Evolutionary conservation across 2,797 vertebrate species (phyloP).

Genomic region (Spatula versicolor): DNA sequence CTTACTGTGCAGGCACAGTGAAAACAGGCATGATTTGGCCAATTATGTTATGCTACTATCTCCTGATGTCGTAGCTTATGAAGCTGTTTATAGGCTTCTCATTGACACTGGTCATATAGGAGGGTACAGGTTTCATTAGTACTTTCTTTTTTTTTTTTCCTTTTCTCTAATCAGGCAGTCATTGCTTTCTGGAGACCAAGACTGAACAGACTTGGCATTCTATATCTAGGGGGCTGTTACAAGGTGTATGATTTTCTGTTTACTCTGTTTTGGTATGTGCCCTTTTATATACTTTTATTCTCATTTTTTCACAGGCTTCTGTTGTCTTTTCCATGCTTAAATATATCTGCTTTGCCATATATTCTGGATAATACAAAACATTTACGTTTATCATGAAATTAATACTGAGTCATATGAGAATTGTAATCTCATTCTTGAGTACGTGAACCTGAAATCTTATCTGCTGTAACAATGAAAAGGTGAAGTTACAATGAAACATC

Average conservation of each 20-base stretch:
- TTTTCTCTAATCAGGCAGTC: neutral
- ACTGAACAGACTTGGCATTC: neutral
- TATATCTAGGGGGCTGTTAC: neutral
- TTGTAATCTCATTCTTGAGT: neutral
- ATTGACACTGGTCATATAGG: neutral
- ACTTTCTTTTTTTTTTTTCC: neutral
- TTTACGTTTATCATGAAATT: neutral
- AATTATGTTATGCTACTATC: neutral
- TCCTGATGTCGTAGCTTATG: neutral
- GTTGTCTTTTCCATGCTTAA: neutral
- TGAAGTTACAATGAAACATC: neutral
- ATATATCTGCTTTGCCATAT: neutral
- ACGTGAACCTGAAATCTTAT: neutral
- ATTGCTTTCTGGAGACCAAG: neutral
- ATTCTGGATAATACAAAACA: neutral
- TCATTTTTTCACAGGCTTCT: neutral
- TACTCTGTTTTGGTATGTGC: neutral
- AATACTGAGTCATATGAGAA: neutral
- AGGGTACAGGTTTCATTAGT: neutral
- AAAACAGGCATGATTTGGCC: neutral
- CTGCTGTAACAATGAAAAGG: neutral
- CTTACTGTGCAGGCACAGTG: neutral
- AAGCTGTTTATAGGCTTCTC: neutral
- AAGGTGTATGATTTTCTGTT: neutral
- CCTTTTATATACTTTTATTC: neutral